These are phyloP conservation scores for Amphiprion clarkii DNA, from an alignment of 2,797 vertebrate species.

Conservation along the genomic window DNA sequence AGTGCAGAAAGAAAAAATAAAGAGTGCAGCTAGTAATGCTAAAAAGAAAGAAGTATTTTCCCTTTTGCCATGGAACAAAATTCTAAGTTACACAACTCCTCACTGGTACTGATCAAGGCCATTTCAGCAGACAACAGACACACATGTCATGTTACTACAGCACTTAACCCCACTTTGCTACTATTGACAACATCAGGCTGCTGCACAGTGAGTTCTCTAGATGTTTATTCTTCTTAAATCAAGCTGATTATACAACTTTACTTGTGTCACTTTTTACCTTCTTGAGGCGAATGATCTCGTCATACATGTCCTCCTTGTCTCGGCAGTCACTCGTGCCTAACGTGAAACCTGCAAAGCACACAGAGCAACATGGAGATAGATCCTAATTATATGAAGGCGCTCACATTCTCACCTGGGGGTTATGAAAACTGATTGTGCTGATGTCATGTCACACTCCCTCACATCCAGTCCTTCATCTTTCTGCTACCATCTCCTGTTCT, in stretches of 20 bases:
- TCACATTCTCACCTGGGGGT: not conserved
- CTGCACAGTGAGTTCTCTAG: not conserved
- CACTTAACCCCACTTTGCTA: not conserved
- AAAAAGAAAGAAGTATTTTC: not conserved
- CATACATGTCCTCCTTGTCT: conserved; percentile 95
- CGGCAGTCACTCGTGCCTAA: conserved; percentile 84
- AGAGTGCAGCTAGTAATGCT: too few relatives aligned
- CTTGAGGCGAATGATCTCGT: conserved; percentile 94
- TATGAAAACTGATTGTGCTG: not conserved
- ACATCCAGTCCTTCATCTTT: not conserved
- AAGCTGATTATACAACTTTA: not conserved
- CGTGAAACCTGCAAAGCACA: conserved; percentile 82
- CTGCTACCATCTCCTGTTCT: not conserved
- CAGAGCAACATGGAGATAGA: not conserved
- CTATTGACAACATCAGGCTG: not conserved
- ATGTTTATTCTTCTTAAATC: not conserved
- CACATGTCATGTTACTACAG: not conserved
- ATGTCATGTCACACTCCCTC: too few relatives aligned
- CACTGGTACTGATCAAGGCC: not conserved
- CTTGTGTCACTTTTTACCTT: conserved; percentile 84
- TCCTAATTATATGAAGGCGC: not conserved
- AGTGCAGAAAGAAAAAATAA: too few relatives aligned
- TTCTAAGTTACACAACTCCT: not conserved
- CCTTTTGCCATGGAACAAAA: too few relatives aligned
- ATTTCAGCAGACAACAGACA: not conserved